These are phyloP conservation scores for Coleophora flavipennella DNA, from an alignment of 2,888 invertebrate species.

Conservation along the genomic window DNA sequence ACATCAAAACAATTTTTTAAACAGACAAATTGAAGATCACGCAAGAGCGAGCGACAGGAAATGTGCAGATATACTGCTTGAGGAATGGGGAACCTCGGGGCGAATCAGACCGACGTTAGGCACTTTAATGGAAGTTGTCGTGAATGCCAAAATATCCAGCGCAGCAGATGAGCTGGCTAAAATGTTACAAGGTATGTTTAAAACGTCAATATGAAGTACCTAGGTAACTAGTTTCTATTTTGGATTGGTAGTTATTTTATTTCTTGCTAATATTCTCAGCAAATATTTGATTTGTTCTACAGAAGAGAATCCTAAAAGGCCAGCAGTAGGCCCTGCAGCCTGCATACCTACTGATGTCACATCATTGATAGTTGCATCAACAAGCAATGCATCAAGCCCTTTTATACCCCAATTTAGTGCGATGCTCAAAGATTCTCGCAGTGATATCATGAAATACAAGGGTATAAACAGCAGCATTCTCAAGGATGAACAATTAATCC, in stretches of 20 bases:
- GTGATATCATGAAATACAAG: not conserved
- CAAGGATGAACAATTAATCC: conserved; percentile 51
- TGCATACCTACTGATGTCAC: conserved; percentile 65
- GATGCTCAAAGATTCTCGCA: conserved; percentile 11
- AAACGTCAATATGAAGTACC: no score
- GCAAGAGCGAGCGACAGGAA: conserved; percentile 36
- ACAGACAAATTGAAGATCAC: conserved; percentile 77
- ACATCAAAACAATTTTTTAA: no score
- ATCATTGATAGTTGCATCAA: conserved; percentile 34
- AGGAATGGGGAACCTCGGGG: conserved; percentile 92
- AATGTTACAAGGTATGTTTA: conserved; percentile 46
- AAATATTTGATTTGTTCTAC: no score
- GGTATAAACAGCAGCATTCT: conserved; percentile 23
- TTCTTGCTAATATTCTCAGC: no score
- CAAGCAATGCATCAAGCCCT: not conserved
- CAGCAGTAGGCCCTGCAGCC: conserved; percentile 78
- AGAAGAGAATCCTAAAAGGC: conserved; percentile 75
- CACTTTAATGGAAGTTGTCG: conserved; percentile 75
- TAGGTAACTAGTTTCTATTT: no score
- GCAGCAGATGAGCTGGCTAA: conserved; percentile 85
- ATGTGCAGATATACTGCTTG: conserved; percentile 82
- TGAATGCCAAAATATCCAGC: conserved; percentile 77
- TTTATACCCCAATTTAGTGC: conserved; percentile 24
- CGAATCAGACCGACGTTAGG: conserved; percentile 78
- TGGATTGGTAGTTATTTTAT: no score